A percentile compares a stretch with the other conserved stretches of the same genome.
phyloP scores from a whole-genome alignment of 2,113 vertebrate genomes.

The Oryzias celebensis region DNA sequence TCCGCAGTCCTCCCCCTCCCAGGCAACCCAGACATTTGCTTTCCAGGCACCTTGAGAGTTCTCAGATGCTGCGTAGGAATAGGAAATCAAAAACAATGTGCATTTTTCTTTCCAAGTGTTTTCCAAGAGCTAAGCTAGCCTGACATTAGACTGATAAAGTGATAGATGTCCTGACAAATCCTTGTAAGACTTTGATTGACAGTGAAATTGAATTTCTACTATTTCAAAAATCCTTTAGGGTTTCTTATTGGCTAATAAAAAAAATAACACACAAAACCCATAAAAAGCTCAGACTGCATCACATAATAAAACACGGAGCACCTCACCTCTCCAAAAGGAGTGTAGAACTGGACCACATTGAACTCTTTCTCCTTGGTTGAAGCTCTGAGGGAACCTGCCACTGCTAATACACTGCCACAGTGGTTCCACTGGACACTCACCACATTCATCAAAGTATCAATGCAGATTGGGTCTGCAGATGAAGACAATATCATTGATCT shows the following conservation, averaged over 20 bases:
- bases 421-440: slow-evolving; percentile 96
- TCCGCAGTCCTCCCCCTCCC: slow-evolving; percentile 95
- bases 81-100: background rate
- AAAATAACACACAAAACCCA: background rate
- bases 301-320: background rate
- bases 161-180: too few species aligned
- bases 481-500: background rate
- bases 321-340: slow-evolving; percentile 93
- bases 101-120: background rate
- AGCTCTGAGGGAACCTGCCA: slow-evolving; percentile 85
- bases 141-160: too few species aligned
- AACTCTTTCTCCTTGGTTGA: slow-evolving; percentile 84
- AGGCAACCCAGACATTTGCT: slow-evolving; percentile 89
- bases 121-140: background rate
- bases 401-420: slow-evolving; percentile 88
- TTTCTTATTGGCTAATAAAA: background rate
- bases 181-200: too few species aligned
- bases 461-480: slow-evolving; percentile 84
- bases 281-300: background rate
- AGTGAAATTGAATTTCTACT: too few species aligned
- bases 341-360: slow-evolving; percentile 93
- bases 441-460: slow-evolving; percentile 88
- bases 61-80: slow-evolving; percentile 80
- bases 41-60: slow-evolving; percentile 92
- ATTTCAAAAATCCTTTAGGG: too few species aligned